Evolutionary conservation across 1,140 invertebrate genomes (phyloP).

Genomic region (Ceratina australensis): DNA sequence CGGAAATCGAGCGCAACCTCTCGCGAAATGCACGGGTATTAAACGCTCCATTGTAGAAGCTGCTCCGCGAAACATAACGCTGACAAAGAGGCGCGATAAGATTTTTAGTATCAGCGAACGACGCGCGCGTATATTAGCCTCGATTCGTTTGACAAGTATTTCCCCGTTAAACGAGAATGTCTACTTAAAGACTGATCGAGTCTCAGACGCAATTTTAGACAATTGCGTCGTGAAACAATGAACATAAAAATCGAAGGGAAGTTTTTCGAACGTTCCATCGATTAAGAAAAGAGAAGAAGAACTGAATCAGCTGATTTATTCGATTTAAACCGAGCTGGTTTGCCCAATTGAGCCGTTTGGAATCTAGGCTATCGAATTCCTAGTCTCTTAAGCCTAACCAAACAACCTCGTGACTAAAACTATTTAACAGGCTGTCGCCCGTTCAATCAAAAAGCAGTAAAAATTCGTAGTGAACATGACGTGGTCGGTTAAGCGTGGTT

Average conservation of each 20-base stretch:
- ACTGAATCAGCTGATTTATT: not conserved
- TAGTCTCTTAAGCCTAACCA: not conserved
- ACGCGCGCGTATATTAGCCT: too few species aligned
- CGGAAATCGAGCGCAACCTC: slow-evolving; percentile 23
- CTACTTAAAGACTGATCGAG: slow-evolving; percentile 4
- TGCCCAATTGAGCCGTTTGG: not conserved
- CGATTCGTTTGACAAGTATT: too few species aligned
- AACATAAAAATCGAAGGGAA: slow-evolving; percentile 4
- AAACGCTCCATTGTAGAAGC: slow-evolving; percentile 3
- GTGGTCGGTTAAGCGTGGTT: not conserved
- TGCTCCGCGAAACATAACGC: not conserved
- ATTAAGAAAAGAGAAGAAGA: not conserved
- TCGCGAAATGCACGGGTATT: slow-evolving; percentile 22
- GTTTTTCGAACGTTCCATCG: not conserved
- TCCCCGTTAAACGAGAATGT: too few species aligned
- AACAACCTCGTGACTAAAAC: not conserved
- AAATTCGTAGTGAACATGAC: not conserved
- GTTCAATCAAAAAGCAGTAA: not conserved
- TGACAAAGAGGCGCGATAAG: too few species aligned
- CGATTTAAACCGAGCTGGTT: not conserved
- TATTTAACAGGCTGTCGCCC: not conserved
- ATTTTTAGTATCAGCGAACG: too few species aligned
- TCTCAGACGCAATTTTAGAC: slow-evolving; percentile 13
- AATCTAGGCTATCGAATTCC: slow-evolving; percentile 15
- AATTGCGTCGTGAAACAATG: not conserved